Conservation (phyloP, 2,797 vertebrate species). For the Sebastes oblongus region DNA sequence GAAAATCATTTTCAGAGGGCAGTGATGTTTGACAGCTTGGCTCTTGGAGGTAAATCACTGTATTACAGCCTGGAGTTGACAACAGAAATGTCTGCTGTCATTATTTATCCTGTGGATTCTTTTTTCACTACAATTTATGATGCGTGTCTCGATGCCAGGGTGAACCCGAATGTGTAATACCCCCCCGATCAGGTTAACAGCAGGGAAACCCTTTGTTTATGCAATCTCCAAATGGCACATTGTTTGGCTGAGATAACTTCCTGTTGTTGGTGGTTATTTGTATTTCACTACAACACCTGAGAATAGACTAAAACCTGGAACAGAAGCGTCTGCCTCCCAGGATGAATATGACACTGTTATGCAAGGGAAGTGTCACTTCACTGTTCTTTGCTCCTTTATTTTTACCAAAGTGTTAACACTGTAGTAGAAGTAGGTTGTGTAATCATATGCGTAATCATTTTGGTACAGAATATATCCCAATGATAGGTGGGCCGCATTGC, state of each 20-base stretch:
- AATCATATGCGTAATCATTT: slow-evolving; percentile 34
- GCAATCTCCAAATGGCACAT: neutral
- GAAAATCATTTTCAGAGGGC: neutral
- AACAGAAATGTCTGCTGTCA: neutral
- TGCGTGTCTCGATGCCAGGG: neutral
- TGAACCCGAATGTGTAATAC: neutral
- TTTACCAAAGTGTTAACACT: slow-evolving; percentile 49
- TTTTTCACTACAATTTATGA: neutral
- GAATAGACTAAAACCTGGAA: slow-evolving; percentile 10
- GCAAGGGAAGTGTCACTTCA: slow-evolving; percentile 44
- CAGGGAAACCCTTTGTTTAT: slow-evolving; percentile 15
- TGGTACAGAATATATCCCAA: neutral
- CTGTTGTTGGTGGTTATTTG: slow-evolving; percentile 9
- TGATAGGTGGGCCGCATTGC: neutral
- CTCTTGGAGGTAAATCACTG: neutral
- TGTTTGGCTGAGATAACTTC: slow-evolving; percentile 28
- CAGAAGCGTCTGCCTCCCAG: neutral
- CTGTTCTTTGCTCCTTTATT: slow-evolving; percentile 42
- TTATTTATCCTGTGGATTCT: neutral
- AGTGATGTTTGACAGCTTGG: neutral
- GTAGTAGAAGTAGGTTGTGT: slow-evolving; percentile 45
- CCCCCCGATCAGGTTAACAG: neutral
- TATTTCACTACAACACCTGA: slow-evolving; percentile 15
- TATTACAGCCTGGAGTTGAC: neutral
- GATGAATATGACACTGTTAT: slow-evolving; percentile 20